Evolutionary conservation across 2,797 vertebrate genomes (phyloP).

Genomic region (Pangasius larnaudii): DNA sequence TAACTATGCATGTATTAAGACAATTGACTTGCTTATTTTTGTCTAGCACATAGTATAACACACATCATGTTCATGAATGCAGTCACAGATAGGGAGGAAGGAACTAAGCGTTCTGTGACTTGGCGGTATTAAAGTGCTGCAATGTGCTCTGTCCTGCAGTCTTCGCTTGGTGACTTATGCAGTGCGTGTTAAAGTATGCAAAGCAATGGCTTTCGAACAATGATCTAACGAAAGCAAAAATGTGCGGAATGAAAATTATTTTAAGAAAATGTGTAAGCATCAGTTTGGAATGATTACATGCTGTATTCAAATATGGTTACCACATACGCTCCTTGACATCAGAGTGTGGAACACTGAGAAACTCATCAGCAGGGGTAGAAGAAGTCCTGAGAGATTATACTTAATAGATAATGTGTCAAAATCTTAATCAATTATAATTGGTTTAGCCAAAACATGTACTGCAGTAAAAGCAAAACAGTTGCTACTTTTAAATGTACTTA

Average conservation of each 20-base stretch:
- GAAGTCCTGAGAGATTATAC: neutral
- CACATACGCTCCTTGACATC: slow-evolving; percentile 1
- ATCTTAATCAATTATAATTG: too few species aligned
- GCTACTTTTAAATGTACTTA: too few species aligned
- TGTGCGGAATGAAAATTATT: slow-evolving; percentile 17
- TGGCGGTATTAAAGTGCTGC: slow-evolving; percentile 15
- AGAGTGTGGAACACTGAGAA: neutral
- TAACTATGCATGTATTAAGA: neutral
- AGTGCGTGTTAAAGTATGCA: neutral
- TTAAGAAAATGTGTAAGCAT: neutral
- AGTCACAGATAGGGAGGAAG: neutral
- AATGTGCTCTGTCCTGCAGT: slow-evolving; percentile 11
- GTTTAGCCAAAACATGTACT: neutral
- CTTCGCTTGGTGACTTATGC: slow-evolving; percentile 15
- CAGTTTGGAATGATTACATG: neutral
- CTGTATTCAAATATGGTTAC: slow-evolving; percentile 1
- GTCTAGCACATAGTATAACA: neutral
- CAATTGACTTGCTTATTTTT: neutral
- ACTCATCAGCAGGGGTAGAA: neutral
- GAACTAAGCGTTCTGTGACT: slow-evolving; percentile 37
- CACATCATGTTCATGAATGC: neutral
- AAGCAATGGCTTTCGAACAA: neutral
- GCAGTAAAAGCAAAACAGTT: too few species aligned
- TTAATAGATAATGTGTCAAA: neutral
- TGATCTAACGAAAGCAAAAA: slow-evolving; percentile 16